A percentile compares a stretch with the other conserved stretches of the same genome.
These are phyloP conservation scores for Oedothorax gibbosus DNA, from an alignment of 1,140 invertebrate species.

Conservation along the genomic window DNA sequence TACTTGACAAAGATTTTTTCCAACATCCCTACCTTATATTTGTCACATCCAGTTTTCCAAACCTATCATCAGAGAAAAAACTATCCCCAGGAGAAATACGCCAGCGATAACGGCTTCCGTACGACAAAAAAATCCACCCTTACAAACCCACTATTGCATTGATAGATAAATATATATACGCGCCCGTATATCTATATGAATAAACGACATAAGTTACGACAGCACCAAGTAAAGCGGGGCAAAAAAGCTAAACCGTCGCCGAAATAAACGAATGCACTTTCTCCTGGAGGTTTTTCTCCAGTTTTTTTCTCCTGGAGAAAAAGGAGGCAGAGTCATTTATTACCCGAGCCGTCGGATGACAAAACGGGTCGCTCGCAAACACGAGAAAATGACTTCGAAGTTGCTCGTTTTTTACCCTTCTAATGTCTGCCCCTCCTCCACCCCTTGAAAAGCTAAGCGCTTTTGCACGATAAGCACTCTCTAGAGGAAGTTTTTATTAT, in stretches of 20 bases:
- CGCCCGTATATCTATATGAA: conserved; percentile 34
- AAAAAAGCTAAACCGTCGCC: conserved; percentile 38
- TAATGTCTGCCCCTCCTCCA: conserved; percentile 31
- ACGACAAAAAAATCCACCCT: conserved; percentile 16
- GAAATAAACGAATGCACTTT: conserved; percentile 41
- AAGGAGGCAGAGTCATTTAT: conserved; percentile 40
- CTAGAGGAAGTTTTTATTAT: background rate
- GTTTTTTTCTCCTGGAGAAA: conserved; percentile 10
- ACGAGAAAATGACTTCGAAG: conserved; percentile 39
- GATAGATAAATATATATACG: conserved; percentile 35
- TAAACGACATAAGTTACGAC: conserved; percentile 42
- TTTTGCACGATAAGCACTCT: background rate
- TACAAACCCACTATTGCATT: conserved; percentile 7
- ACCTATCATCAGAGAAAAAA: background rate
- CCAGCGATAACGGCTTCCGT: conserved; percentile 17
- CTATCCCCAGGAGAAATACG: background rate
- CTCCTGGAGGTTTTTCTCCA: conserved; percentile 14
- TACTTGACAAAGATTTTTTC: conserved; percentile 5
- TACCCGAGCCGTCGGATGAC: conserved; percentile 39
- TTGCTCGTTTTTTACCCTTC: conserved; percentile 44
- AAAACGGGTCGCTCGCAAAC: conserved; percentile 39
- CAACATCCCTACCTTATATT: background rate
- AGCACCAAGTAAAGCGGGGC: conserved; percentile 3
- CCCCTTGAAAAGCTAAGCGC: background rate
- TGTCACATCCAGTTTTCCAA: conserved; percentile 28